Evolutionary conservation across 1,140 invertebrate species (phyloP).

Genomic region (Lasaia peninsularis): DNA sequence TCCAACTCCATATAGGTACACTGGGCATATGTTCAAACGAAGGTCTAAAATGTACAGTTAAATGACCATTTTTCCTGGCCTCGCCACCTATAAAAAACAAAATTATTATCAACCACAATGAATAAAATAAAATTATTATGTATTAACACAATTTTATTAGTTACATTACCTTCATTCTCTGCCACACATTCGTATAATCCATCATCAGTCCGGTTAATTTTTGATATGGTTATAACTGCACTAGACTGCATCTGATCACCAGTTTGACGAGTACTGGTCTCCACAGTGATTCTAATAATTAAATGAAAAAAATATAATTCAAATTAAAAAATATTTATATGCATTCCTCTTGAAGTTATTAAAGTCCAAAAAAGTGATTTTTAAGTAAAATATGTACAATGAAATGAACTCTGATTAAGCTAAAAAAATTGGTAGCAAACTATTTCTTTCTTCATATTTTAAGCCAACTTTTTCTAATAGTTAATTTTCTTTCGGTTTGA

Average conservation of each 20-base stretch:
- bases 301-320: slow-evolving; percentile 26
- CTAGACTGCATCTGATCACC: slow-evolving; percentile 80
- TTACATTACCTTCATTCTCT: slow-evolving; percentile 81
- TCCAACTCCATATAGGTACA: slow-evolving; percentile 88
- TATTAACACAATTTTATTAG: neutral
- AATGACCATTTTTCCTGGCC: slow-evolving; percentile 86
- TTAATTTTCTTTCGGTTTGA: too few species aligned
- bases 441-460: too few species aligned
- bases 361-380: too few species aligned
- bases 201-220: slow-evolving; percentile 84
- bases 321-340: neutral
- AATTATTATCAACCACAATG: neutral
- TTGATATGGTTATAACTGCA: slow-evolving; percentile 81
- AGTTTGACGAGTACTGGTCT: slow-evolving; percentile 62
- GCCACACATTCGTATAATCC: slow-evolving; percentile 94
- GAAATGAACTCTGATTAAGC: too few species aligned
- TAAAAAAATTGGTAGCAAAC: too few species aligned
- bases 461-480: too few species aligned
- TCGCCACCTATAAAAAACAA: slow-evolving; percentile 74
- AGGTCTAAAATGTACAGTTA: slow-evolving; percentile 90
- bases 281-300: slow-evolving; percentile 76
- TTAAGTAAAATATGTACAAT: too few species aligned
- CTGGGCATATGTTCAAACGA: slow-evolving; percentile 87
- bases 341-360: too few species aligned
- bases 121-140: neutral